Base-by-base conservation (phyloP, 2,797 vertebrate genomes). In the Onychomys leucogaster region DNA sequence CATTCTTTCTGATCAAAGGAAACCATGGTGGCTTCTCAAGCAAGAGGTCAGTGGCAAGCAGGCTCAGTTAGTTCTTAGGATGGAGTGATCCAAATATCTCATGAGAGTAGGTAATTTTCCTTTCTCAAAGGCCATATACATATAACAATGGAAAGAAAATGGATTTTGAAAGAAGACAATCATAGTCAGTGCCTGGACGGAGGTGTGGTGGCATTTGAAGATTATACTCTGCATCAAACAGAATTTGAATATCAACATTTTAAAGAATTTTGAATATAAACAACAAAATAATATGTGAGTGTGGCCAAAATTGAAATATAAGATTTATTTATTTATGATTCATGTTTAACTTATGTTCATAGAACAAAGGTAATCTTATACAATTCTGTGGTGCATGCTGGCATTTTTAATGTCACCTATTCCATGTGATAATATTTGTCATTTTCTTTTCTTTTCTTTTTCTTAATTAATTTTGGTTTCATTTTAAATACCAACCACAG, bases 1-100 rank as follows among this genome's bases (percentile, higher is more conserved):
- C 96, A 97, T 98, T 98, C 97, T 67, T 97, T 96, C 95, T 94
- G 95, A 97, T 98, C 97, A 97, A 97, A 97, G 95, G 97, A 97
- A 97, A 96, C 97, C 90, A 95, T 55, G 95, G 94, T 94, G 52
- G 94, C 89, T 94, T 96, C 96, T 92, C 86, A 89, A 93, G 92
- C 95, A 75, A 81, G 76, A 94, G 89, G 92, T 89, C 94, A 49
- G 34, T 69, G 75, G 78, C 55, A 87, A 83, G 73, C 75, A 87
- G 67, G 75, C 85, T 87, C 57, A 80, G 77, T 90, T 78, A 88
- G 59, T 92, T 94, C 77, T 94, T 89, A 49, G 21, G 78, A 76
- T 67, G 89, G 10, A 61, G 67, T 34, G 89, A 32, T 13, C 63
- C 23, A 83, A n/a, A 89, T 90, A 76, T 10, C 94, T 91, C 55